Percentiles rank a stretch among this genome's conserved stretches.
Conservation (phyloP, 2,888 invertebrate species). For the Cephonodes hylas region DNA sequence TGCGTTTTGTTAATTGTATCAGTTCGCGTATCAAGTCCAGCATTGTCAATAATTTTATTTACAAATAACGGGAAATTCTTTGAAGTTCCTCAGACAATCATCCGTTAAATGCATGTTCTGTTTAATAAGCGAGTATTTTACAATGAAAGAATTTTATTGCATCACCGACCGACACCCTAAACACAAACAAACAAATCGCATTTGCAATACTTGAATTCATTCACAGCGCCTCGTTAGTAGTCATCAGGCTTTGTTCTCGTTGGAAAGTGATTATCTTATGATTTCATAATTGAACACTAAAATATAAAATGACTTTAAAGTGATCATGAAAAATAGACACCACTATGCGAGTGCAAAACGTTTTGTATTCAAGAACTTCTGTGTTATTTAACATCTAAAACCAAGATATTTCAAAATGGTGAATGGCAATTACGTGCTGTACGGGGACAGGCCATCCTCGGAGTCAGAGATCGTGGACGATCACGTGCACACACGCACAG, state of each 20-base stretch:
- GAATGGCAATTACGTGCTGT: constrained; percentile 73
- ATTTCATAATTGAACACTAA: constrained; percentile 24
- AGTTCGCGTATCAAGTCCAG: background rate
- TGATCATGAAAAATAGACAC: constrained; percentile 25
- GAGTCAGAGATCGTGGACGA: constrained; percentile 72
- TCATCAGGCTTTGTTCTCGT: constrained; percentile 30
- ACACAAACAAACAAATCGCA: constrained; percentile 69
- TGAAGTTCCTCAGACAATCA: constrained; percentile 26
- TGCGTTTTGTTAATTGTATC: background rate
- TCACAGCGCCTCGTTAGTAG: constrained; percentile 40
- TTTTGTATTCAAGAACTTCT: constrained; percentile 29
- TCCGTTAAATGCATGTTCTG: constrained; percentile 32
- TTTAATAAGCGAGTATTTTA: constrained; percentile 53
- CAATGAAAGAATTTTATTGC: constrained; percentile 56
- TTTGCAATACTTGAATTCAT: constrained; percentile 44
- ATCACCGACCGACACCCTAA: constrained; percentile 37
- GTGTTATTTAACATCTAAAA: constrained; percentile 20
- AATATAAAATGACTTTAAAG: constrained; percentile 28
- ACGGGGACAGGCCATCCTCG: constrained; percentile 69
- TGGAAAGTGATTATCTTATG: constrained; percentile 25
- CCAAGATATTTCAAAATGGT: constrained; percentile 55
- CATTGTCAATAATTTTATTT: constrained; percentile 17
- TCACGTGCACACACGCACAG: constrained; percentile 62
- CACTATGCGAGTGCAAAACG: constrained; percentile 42
- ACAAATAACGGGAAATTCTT: constrained; percentile 29